Evolutionary conservation across 2,113 vertebrate species (phyloP), one percentile per base, ranked within the genome.

Genomic region (Cyanoderma ruficeps): DNA sequence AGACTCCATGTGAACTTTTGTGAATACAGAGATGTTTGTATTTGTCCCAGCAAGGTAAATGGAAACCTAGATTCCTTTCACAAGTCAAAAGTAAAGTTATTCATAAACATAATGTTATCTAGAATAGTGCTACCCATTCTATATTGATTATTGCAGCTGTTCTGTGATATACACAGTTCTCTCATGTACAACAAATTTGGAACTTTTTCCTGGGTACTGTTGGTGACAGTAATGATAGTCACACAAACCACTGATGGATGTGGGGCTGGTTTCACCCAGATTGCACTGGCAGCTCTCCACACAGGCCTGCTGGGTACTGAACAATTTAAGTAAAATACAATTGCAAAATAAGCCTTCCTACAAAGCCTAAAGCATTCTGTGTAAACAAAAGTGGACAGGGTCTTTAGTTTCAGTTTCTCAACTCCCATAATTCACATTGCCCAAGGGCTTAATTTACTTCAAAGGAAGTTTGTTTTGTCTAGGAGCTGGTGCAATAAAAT

Each of bases 381-480:
- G 70, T 95, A 95, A 97, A 96, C 88, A 94, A 63, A 94, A 96
- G 74, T 85, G 65, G 81, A 94, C 31, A 78, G 61, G 50, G 60
- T 94, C 90, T 92, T 91, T 71, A 93, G 89, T 87, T 97, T 93
- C 60, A 93, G 39, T 94, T 95, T 96, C 90, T 93, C 60, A 75
- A 20, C 56, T 83, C 56, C 64, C 53, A 64, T 95, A 91, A 95
- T 95, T 95, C 80, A 75, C 37, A 37, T 92, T 92, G 83, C 93
- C 91, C 64, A 57, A 91, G 77, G 92, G 95, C 89, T 93, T 95
- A 75, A 80, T 96, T 95, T 96, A 94, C 94, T 96, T 97, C 83
- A 97, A 92, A 97, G 59, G 47, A 80, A 92, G 61, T 95, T 93
- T 97, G 84, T 95, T 96, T 96, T 95, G 83, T 93, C 78, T 92